Percentiles rank a stretch among this genome's conserved stretches.
These are phyloP conservation scores for Cassiopea andromeda DNA, from an alignment of 30 jellyfish, hydroid and myxozoan species.

Conservation along the genomic window DNA sequence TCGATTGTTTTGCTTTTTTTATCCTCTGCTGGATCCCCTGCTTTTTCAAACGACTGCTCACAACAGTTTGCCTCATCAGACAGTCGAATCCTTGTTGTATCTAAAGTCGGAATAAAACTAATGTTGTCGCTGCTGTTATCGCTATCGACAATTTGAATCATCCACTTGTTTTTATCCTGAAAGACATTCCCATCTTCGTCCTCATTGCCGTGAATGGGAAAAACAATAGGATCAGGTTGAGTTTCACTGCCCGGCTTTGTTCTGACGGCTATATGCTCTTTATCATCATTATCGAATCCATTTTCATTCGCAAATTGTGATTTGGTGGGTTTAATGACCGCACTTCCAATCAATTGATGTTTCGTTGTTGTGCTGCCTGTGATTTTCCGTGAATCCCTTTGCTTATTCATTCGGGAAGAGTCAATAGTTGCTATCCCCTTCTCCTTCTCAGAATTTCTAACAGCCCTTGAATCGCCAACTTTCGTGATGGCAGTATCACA, in stretches of 20 bases:
- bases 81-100: constrained; percentile 29
- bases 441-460: not conserved
- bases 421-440: not conserved
- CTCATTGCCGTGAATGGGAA: constrained; percentile 51
- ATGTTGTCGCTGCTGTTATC: constrained; percentile 7
- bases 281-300: constrained; percentile 13
- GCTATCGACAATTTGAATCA: constrained; percentile 46
- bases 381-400: not conserved
- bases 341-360: not conserved
- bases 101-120: constrained; percentile 6
- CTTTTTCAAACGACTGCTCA: constrained; percentile 12
- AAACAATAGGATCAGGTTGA: constrained; percentile 52
- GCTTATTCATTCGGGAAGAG: not conserved
- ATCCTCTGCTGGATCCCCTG: constrained; percentile 16
- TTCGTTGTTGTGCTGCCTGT: not conserved
- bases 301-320: constrained; percentile 5
- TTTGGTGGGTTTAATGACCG: constrained; percentile 20
- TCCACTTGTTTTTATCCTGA: constrained; percentile 51
- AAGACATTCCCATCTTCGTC: constrained; percentile 24
- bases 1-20: constrained; percentile 52
- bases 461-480: not conserved
- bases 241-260: constrained; percentile 58
- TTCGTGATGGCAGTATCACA: not conserved
- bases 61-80: not conserved
- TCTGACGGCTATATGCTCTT: constrained; percentile 6